Evolutionary conservation across 2,113 vertebrate species (phyloP).

Genomic region (Scophthalmus maximus): DNA sequence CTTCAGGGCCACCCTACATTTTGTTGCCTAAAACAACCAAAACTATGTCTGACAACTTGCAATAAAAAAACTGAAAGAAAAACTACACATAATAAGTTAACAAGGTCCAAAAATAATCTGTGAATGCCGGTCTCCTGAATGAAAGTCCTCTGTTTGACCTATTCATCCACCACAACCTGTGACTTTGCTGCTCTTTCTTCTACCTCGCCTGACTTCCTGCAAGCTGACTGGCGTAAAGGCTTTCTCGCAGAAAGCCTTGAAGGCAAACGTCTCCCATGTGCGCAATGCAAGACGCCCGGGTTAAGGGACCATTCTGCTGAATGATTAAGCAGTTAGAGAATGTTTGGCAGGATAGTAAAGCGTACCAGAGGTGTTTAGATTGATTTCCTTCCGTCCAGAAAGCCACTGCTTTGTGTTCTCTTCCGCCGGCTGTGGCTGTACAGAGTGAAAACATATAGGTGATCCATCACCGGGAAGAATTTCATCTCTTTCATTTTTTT

Average conservation of each 20-base stretch:
- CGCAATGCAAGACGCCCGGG: neutral
- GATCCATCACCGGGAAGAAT: conserved; percentile 34
- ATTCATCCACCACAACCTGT: neutral
- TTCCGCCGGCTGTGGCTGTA: conserved; percentile 1
- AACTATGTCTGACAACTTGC: too few species aligned
- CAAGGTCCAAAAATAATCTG: too few species aligned
- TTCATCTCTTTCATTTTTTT: conserved; percentile 2
- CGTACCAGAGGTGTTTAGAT: neutral
- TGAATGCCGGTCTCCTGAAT: neutral
- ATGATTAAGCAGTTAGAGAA: conserved; percentile 2
- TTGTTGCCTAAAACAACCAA: too few species aligned
- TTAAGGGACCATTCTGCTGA: conserved; percentile 12
- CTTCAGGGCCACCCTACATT: too few species aligned
- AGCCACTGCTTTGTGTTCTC: conserved; percentile 13
- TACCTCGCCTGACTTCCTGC: neutral
- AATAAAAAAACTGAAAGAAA: too few species aligned
- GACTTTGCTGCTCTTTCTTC: neutral
- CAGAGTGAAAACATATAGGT: neutral
- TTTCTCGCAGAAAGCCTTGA: neutral
- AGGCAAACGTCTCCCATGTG: conserved; percentile 1
- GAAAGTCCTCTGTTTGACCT: neutral
- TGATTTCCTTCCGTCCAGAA: conserved; percentile 20
- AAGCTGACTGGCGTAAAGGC: neutral
- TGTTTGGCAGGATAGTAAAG: neutral
- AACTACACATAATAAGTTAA: too few species aligned